A percentile compares a stretch with the other conserved stretches of the same genome.
phyloP scores from a whole-genome alignment of 2,888 invertebrate genomes.

The Timandra comae region DNA sequence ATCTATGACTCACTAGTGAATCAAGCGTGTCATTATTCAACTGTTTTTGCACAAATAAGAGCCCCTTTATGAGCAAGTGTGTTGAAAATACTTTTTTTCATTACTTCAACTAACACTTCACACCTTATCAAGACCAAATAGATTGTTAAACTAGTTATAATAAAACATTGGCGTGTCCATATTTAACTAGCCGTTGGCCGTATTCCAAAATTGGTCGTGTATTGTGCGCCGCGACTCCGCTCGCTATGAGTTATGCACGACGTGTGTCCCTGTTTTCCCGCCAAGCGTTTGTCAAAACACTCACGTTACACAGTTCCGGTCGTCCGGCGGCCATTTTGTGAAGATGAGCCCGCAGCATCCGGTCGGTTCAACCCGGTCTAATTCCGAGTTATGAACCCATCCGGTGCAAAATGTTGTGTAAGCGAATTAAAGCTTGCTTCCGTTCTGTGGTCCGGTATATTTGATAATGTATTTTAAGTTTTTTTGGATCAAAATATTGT shows the following conservation, averaged over 20 bases:
- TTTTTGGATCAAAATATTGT: no score
- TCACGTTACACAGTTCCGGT: conserved; percentile 68
- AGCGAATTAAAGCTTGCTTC: conserved; percentile 62
- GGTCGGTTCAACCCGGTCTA: conserved; percentile 42
- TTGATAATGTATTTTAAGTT: no score
- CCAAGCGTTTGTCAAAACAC: conserved; percentile 68
- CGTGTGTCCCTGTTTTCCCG: conserved; percentile 57
- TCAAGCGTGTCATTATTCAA: no score
- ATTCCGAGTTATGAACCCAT: conserved; percentile 42
- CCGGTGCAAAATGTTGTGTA: conserved; percentile 69
- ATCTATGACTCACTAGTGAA: no score
- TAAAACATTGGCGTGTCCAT: no score
- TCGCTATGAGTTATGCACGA: conserved; percentile 49
- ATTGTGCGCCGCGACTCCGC: conserved; percentile 14
- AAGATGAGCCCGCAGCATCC: conserved; percentile 62
- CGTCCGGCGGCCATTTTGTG: conserved; percentile 62
- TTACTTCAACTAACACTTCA: no score
- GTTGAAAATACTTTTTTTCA: no score
- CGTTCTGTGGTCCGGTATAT: conserved; percentile 30
- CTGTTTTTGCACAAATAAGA: no score
- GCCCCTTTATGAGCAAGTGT: no score
- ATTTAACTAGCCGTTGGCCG: no score
- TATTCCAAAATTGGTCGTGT: neutral
- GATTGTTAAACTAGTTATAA: no score
- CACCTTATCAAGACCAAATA: no score